phyloP scores from a whole-genome alignment of 2,113 vertebrate species.

The Aleadryas rufinucha region DNA sequence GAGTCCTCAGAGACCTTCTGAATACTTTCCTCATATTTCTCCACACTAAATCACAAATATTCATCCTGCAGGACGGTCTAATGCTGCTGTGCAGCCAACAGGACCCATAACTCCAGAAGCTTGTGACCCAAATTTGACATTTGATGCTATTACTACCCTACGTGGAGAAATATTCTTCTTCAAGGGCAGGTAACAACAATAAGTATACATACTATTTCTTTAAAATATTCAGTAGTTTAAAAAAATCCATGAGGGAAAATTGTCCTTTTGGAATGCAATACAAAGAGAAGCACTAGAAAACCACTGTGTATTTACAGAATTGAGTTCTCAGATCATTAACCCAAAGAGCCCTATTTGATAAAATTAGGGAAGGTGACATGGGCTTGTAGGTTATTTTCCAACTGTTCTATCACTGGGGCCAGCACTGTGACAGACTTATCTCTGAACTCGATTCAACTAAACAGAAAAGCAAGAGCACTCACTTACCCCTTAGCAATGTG shows the following conservation, averaged over 20 bases:
- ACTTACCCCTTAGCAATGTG: no score
- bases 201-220: not conserved
- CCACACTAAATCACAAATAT: not conserved
- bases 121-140: conserved; percentile 80
- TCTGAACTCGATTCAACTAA: not conserved
- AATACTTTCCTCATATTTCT: not conserved
- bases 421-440: not conserved
- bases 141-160: conserved; percentile 82
- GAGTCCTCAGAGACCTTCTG: not conserved
- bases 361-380: not conserved
- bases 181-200: conserved; percentile 80
- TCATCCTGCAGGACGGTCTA: conserved; percentile 48
- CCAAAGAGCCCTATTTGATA: not conserved
- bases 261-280: not conserved
- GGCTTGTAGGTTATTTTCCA: not conserved
- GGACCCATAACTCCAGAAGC: conserved; percentile 75
- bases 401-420: not conserved
- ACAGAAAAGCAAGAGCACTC: not conserved
- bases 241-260: not conserved
- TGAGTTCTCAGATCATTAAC: not conserved
- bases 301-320: not conserved
- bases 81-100: conserved; percentile 48
- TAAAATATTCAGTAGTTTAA: not conserved
- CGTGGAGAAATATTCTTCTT: conserved; percentile 89
- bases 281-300: not conserved